Conservation (phyloP, 1,140 invertebrate species). For the Oryzaephilus surinamensis region DNA sequence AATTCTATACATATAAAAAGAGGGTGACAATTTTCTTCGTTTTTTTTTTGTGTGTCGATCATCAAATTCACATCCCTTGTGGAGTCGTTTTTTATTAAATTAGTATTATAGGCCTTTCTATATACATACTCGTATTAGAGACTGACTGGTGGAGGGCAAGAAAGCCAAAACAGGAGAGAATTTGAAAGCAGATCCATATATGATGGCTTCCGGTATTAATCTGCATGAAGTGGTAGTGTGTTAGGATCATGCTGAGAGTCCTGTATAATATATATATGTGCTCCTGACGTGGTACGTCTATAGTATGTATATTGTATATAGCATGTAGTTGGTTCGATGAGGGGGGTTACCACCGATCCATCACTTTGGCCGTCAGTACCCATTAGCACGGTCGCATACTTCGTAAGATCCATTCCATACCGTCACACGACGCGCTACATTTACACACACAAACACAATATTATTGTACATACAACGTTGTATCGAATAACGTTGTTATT, state of each 20-base stretch:
- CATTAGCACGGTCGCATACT: conserved; percentile 47
- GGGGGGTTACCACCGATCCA: conserved; percentile 40
- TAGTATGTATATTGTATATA: conserved; percentile 9
- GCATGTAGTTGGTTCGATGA: too few species aligned
- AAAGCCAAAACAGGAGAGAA: neutral
- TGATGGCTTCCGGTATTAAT: too few species aligned
- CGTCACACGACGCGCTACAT: conserved; percentile 9
- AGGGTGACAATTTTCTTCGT: too few species aligned
- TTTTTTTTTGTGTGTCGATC: too few species aligned
- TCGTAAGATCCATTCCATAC: conserved; percentile 16
- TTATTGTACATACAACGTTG: too few species aligned
- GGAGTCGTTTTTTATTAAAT: too few species aligned
- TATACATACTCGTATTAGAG: conserved; percentile 11
- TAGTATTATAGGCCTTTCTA: conserved; percentile 13
- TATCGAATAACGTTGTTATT: conserved; percentile 4
- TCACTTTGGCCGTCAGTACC: conserved; percentile 48
- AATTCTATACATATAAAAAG: too few species aligned
- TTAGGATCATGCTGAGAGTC: conserved; percentile 7
- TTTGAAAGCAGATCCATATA: neutral
- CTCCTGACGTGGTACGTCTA: conserved; percentile 5
- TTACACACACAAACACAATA: neutral
- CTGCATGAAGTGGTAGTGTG: too few species aligned
- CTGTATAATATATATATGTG: too few species aligned
- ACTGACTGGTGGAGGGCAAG: conserved; percentile 2
- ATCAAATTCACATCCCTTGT: too few species aligned